Evolutionary conservation across 64 coral and sea anemone genomes (phyloP).

Genomic region (Platygyra sinensis): DNA sequence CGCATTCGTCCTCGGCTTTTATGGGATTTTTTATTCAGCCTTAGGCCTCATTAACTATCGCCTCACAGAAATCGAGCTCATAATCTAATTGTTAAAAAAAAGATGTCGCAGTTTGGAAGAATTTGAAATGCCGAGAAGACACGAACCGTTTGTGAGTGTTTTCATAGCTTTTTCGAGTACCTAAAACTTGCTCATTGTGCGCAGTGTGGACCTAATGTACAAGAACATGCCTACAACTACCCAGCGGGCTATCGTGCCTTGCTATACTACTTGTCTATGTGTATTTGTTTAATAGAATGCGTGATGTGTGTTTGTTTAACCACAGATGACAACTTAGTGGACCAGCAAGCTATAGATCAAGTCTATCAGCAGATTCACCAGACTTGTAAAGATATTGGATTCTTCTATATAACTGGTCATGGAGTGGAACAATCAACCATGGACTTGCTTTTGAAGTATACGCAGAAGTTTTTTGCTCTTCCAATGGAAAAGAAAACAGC

Average conservation of each 20-base stretch:
- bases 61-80: no score
- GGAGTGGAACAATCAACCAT: slow-evolving; percentile 10
- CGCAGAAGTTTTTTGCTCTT: slow-evolving; percentile 4
- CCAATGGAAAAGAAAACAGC: slow-evolving; percentile 1
- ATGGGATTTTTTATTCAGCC: no score
- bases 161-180: no score
- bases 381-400: slow-evolving; percentile 17
- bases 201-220: no score
- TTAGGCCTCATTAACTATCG: no score
- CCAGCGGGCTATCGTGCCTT: neutral
- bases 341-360: neutral
- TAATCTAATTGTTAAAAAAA: no score
- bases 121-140: no score
- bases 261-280: neutral
- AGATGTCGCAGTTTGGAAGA: no score
- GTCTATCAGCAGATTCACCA: slow-evolving; percentile 9
- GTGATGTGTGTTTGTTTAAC: neutral
- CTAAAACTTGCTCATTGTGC: no score
- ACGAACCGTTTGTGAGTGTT: no score
- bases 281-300: neutral
- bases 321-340: neutral
- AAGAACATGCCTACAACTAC: neutral
- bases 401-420: slow-evolving; percentile 17
- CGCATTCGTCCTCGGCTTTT: no score
- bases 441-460: neutral